phyloP scores from a whole-genome alignment of 1,140 invertebrate species.

The Formica selysi region DNA sequence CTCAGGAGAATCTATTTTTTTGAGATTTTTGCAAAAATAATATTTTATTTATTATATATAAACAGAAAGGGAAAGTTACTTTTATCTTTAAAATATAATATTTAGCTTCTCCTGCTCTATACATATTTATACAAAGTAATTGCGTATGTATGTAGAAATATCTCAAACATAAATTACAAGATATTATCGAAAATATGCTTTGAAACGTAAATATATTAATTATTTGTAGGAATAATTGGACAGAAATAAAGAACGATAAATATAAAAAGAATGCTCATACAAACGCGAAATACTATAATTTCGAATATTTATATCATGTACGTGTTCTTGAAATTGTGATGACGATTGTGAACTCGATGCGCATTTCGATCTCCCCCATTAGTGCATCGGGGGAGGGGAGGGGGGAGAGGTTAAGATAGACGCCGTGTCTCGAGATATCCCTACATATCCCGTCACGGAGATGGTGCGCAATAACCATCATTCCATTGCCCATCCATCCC shows the following conservation, averaged over 20 bases:
- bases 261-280: too few relatives aligned
- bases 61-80: not conserved
- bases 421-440: too few relatives aligned
- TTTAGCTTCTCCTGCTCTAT: not conserved
- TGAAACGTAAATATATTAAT: not conserved
- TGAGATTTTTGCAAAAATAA: too few relatives aligned
- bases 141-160: not conserved
- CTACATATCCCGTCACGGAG: not conserved
- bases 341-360: not conserved
- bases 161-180: not conserved
- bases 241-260: not conserved
- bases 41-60: not conserved
- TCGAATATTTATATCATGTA: not conserved
- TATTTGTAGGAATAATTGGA: not conserved
- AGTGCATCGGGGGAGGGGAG: not conserved
- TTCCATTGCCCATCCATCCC: not conserved
- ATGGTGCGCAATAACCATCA: conserved; percentile 8
- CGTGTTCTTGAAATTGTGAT: not conserved
- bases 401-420: not conserved
- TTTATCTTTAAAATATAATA: not conserved
- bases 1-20: not conserved
- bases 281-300: not conserved
- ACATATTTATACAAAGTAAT: not conserved
- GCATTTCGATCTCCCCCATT: not conserved
- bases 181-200: not conserved